Evolutionary conservation across 2,797 vertebrate genomes (phyloP).

Genomic region (Eutrigla gurnardus): DNA sequence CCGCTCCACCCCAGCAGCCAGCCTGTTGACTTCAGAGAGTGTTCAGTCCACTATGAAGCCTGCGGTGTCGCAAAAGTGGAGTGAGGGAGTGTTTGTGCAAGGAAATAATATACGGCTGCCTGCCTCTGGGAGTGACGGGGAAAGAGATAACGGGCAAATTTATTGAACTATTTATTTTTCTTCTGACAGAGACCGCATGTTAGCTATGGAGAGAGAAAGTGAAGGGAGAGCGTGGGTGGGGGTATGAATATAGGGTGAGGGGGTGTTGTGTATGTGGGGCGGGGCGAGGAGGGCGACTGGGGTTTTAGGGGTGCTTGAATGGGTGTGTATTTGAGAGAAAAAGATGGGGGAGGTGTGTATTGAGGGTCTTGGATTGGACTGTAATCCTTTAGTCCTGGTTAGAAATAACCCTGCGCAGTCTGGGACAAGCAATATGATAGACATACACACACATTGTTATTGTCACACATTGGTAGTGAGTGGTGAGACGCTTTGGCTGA

Average conservation of each 20-base stretch:
- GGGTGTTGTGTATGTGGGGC: constrained; percentile 40
- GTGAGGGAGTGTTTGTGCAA: constrained; percentile 27
- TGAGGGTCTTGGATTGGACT: constrained; percentile 70
- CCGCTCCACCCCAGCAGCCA: constrained; percentile 40
- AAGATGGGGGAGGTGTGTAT: constrained; percentile 52
- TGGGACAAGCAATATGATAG: constrained; percentile 65
- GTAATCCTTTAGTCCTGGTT: constrained; percentile 77
- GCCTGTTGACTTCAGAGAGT: constrained; percentile 66
- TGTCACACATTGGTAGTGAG: constrained; percentile 14
- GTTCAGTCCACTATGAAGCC: constrained; percentile 59
- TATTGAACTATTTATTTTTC: constrained; percentile 51
- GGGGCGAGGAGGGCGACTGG: constrained; percentile 30
- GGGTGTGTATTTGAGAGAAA: constrained; percentile 27
- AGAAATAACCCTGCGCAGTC: constrained; percentile 65
- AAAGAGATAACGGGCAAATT: constrained; percentile 50
- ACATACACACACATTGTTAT: constrained; percentile 21
- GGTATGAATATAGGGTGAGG: constrained; percentile 51
- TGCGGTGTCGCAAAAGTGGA: constrained; percentile 29
- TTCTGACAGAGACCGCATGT: constrained; percentile 21
- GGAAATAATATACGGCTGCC: constrained; percentile 45
- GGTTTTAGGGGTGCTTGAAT: constrained; percentile 32
- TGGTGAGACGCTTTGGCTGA: constrained; percentile 37
- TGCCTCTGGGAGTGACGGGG: constrained; percentile 50
- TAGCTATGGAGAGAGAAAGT: constrained; percentile 32
- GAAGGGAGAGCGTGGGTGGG: neutral